Evolutionary conservation across 2,113 vertebrate genomes (phyloP).

Genomic region (Scopus umbretta): DNA sequence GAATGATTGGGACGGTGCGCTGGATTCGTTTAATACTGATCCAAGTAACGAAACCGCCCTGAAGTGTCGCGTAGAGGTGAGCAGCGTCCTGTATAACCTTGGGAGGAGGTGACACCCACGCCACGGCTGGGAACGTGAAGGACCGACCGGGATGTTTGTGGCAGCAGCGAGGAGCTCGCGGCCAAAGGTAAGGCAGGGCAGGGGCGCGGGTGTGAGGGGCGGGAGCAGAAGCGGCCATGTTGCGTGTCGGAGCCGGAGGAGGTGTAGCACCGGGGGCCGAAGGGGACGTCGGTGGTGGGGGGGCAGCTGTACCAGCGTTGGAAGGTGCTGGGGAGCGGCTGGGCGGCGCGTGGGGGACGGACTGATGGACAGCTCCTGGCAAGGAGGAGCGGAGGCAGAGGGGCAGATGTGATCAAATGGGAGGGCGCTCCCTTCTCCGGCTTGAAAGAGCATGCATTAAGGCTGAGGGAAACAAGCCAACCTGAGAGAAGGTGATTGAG

Average conservation of each 20-base stretch:
- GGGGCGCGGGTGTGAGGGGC: neutral
- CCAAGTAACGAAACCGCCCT: accelerated
- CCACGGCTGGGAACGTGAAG: accelerated
- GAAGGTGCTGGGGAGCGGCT: neutral
- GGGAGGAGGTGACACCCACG: accelerated
- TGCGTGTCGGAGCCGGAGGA: accelerated
- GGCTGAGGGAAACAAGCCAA: neutral
- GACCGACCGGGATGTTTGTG: accelerated
- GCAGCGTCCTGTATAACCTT: neutral
- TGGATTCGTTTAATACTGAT: too few species aligned
- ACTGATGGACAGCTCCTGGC: neutral
- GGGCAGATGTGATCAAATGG: neutral
- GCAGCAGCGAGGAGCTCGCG: neutral
- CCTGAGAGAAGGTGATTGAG: neutral
- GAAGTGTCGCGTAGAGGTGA: accelerated
- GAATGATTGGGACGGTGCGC: accelerated
- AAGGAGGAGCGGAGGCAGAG: neutral
- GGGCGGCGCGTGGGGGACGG: accelerated
- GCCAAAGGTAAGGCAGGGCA: neutral
- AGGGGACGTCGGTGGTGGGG: accelerated
- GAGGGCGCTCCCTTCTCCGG: neutral
- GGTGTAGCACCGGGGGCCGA: accelerated
- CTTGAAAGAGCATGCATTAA: neutral
- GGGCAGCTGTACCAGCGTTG: neutral
- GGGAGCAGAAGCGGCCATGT: neutral